Conservation (phyloP, 2,888 invertebrate species). For the Drosophila helvetica region DNA sequence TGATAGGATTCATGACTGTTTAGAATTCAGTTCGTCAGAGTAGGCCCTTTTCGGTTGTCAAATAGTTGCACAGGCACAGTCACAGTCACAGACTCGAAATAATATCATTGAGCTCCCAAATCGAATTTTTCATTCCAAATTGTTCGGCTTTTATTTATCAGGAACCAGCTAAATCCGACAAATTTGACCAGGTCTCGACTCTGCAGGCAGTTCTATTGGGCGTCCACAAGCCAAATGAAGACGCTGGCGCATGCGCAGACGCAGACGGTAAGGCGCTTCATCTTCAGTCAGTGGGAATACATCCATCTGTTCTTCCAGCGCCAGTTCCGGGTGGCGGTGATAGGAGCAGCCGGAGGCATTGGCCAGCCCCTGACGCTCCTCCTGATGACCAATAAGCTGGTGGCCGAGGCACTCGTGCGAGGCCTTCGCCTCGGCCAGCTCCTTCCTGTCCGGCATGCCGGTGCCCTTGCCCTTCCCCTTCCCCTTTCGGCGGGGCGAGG, state of each 20-base stretch:
- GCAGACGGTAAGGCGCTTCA: not conserved
- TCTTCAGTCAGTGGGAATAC: not conserved
- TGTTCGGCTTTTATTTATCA: not conserved
- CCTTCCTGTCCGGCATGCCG: conserved; percentile 94
- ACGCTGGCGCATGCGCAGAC: too few relatives aligned
- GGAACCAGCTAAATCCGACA: not conserved
- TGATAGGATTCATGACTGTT: too few relatives aligned
- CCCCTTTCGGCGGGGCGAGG: conserved; percentile 86
- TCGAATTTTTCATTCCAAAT: too few relatives aligned
- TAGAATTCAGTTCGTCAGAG: too few relatives aligned
- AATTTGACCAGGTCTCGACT: not conserved
- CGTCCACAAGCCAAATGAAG: not conserved
- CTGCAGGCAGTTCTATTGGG: not conserved
- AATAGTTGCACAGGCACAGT: not conserved
- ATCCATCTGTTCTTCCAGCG: conserved; percentile 2
- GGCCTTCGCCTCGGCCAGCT: conserved; percentile 95
- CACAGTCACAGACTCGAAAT: not conserved
- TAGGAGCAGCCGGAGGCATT: conserved; percentile 97
- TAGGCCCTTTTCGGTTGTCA: too few relatives aligned
- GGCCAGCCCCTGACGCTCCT: conserved; percentile 96
- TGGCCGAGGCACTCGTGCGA: conserved; percentile 95
- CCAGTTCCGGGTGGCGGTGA: conserved; percentile 93
- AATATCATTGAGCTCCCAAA: too few relatives aligned
- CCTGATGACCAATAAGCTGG: conserved; percentile 93
- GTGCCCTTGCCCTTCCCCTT: conserved; percentile 88